Percentiles rank a stretch among this genome's conserved stretches.
phyloP scores from a whole-genome alignment of 1,140 invertebrate species.

The Paraescarpia echinospica region DNA sequence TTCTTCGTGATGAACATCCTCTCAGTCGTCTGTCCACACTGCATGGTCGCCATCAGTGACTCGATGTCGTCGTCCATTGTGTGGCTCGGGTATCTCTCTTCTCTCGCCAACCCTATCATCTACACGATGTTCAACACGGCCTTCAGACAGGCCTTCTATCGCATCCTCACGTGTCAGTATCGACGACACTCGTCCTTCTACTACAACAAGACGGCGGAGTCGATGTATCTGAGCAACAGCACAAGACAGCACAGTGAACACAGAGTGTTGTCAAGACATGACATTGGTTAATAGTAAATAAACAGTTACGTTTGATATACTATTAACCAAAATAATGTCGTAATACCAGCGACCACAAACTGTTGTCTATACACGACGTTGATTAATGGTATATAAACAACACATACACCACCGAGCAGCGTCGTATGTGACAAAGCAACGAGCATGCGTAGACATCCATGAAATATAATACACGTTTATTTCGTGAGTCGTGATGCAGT shows the following conservation, averaged over 20 bases:
- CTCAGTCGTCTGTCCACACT: conserved; percentile 42
- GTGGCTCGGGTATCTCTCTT: conserved; percentile 59
- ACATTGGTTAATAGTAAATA: background rate
- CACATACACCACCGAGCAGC: no score
- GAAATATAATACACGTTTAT: no score
- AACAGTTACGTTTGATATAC: background rate
- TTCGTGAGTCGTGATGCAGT: no score
- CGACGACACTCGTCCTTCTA: background rate
- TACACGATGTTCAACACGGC: conserved; percentile 59
- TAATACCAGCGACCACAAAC: background rate
- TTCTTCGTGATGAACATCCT: conserved; percentile 57
- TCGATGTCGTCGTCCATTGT: conserved; percentile 50
- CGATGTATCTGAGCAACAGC: background rate
- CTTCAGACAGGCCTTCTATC: conserved; percentile 53
- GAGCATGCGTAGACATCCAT: no score
- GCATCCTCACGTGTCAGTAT: conserved; percentile 49
- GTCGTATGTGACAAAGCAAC: no score
- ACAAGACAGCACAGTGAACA: background rate
- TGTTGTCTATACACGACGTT: no score
- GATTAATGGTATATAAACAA: no score
- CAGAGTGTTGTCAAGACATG: background rate
- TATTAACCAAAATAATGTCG: no score
- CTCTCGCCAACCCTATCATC: conserved; percentile 58
- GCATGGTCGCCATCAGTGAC: conserved; percentile 38
- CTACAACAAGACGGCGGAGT: background rate